These are phyloP conservation scores for Ondatra zibethicus DNA, from an alignment of 2,113 vertebrate species.

Conservation along the genomic window DNA sequence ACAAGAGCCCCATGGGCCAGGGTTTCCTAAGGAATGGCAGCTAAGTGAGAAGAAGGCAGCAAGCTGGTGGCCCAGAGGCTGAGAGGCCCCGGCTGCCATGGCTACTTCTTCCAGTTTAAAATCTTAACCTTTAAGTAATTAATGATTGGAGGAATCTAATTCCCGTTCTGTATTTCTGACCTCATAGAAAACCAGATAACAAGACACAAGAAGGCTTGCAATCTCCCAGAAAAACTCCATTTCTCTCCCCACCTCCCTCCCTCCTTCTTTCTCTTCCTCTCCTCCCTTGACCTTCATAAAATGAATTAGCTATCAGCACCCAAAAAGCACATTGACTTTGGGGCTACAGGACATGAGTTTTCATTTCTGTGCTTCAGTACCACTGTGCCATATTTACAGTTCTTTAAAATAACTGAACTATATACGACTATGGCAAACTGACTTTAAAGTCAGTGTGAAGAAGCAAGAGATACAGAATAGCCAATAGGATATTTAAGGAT, in stretches of 20 bases:
- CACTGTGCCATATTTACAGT: neutral
- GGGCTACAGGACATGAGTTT: neutral
- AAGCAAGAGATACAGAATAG: neutral
- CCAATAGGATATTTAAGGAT: neutral
- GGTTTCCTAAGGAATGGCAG: neutral
- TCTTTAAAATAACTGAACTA: neutral
- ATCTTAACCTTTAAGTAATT: conserved; percentile 2
- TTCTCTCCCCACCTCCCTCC: neutral
- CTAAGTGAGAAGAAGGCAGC: neutral
- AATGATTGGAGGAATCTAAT: neutral
- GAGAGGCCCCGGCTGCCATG: neutral
- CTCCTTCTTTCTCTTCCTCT: no score
- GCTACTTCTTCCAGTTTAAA: neutral
- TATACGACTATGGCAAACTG: neutral
- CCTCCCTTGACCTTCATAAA: neutral
- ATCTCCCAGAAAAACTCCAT: neutral
- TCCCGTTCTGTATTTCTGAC: neutral
- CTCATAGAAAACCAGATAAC: neutral
- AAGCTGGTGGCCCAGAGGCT: neutral
- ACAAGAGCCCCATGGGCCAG: neutral
- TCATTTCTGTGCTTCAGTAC: neutral
- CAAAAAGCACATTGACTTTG: neutral
- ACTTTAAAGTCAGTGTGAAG: neutral
- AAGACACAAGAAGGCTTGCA: neutral
- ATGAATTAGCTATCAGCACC: neutral